Percentiles rank a stretch among this genome's conserved stretches.
Evolutionary conservation across 2,113 vertebrate genomes (phyloP).

Genomic region (Okapia johnstoni): DNA sequence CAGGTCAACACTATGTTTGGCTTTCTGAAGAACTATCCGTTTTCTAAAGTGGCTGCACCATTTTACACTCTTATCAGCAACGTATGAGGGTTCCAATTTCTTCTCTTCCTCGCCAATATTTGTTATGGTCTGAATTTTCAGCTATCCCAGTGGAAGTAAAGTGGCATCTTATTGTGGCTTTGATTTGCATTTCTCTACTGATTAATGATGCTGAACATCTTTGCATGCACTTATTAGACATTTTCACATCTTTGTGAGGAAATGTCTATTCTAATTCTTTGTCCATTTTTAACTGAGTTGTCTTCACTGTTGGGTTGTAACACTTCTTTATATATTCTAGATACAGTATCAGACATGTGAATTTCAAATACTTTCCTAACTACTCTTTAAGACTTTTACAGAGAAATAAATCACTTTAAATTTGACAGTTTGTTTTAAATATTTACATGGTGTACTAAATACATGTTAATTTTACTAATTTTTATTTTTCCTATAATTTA

Average conservation of each 20-base stretch:
- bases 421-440: background rate
- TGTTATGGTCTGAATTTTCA: background rate
- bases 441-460: background rate
- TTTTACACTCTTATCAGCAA: background rate
- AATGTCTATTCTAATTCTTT: background rate
- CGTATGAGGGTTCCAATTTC: background rate
- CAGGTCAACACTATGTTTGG: background rate
- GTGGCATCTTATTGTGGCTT: background rate
- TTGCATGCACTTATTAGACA: background rate
- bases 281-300: background rate
- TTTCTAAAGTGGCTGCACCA: background rate
- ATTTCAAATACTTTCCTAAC: background rate
- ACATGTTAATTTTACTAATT: background rate
- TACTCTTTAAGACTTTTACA: background rate
- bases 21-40: background rate
- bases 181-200: background rate
- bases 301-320: background rate
- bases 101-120: background rate
- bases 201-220: background rate
- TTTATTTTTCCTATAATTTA: background rate
- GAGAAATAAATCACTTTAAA: constrained; percentile 18
- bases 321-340: background rate
- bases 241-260: background rate
- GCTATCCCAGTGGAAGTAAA: background rate
- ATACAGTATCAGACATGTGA: background rate